phyloP scores from a whole-genome alignment of 2,888 invertebrate genomes.

The Epinotia bilunana region DNA sequence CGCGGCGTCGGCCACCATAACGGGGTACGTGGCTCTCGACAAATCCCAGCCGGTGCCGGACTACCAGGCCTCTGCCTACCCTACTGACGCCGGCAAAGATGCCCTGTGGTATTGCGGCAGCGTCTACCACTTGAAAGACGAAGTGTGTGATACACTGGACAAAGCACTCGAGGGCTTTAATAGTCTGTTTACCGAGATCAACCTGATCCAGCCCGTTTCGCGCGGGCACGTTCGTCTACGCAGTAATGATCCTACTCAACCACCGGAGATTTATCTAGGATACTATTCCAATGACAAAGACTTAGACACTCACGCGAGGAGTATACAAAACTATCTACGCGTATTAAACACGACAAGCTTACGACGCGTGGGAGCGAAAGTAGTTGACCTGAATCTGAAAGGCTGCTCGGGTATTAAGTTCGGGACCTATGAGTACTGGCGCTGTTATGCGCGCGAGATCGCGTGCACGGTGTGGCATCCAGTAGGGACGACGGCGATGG shows the following conservation, averaged over 20 bases:
- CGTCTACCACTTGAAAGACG: constrained; percentile 25
- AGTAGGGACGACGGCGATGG: constrained; percentile 58
- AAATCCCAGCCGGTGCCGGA: constrained; percentile 15
- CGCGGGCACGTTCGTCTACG: constrained; percentile 37
- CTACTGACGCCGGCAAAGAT: constrained; percentile 15
- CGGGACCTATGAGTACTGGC: constrained; percentile 78
- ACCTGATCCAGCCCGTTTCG: constrained; percentile 39
- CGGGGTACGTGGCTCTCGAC: constrained; percentile 29
- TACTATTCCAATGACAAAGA: constrained; percentile 32
- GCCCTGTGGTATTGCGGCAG: constrained; percentile 17
- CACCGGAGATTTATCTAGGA: constrained; percentile 33
- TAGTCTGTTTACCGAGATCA: constrained; percentile 33
- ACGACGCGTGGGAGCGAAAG: background rate
- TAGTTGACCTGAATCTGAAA: constrained; percentile 67
- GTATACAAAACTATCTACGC: constrained; percentile 27
- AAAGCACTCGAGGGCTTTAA: constrained; percentile 10
- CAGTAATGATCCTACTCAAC: constrained; percentile 24
- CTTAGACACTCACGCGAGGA: constrained; percentile 22
- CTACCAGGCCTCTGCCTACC: constrained; percentile 23
- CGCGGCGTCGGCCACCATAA: constrained; percentile 18
- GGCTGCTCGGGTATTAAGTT: constrained; percentile 63
- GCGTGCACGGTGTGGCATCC: constrained; percentile 84
- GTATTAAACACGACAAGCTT: constrained; percentile 33
- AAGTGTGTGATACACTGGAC: constrained; percentile 32
- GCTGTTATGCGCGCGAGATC: constrained; percentile 81